phyloP scores from a whole-genome alignment of 2,113 vertebrate species.

The Python bivittatus region DNA sequence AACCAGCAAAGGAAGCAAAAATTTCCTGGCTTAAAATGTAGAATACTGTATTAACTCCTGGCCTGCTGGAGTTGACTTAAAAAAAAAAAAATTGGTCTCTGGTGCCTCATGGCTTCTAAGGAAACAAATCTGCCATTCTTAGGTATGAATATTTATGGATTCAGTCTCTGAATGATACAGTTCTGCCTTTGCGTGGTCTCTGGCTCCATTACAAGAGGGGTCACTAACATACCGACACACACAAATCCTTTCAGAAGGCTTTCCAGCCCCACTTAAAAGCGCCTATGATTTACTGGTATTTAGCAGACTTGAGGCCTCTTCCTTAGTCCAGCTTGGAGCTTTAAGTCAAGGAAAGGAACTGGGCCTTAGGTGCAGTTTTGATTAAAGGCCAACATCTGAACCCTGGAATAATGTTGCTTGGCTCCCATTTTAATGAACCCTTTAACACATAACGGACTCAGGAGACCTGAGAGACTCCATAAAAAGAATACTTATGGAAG shows the following conservation, averaged over 20 bases:
- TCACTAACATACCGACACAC: constrained; percentile 10
- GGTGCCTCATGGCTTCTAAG: neutral
- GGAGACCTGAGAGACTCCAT: neutral
- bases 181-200: constrained; percentile 21
- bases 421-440: constrained; percentile 8
- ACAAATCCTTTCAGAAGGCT: neutral
- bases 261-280: neutral
- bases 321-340: neutral
- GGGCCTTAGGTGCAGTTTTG: constrained; percentile 33
- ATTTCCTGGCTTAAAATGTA: constrained; percentile 53
- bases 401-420: constrained; percentile 30
- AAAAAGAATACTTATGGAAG: neutral
- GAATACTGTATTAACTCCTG: constrained; percentile 64
- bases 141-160: neutral
- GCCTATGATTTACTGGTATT: neutral
- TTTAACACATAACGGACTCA: neutral
- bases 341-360: neutral
- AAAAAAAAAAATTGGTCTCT: neutral
- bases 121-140: neutral
- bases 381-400: constrained; percentile 50
- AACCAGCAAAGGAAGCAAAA: constrained; percentile 50
- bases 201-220: neutral
- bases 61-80: constrained; percentile 16
- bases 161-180: neutral
- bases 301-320: neutral